Evolutionary conservation across 2,888 invertebrate species (phyloP).

Genomic region (Schizotus pectinicornis): DNA sequence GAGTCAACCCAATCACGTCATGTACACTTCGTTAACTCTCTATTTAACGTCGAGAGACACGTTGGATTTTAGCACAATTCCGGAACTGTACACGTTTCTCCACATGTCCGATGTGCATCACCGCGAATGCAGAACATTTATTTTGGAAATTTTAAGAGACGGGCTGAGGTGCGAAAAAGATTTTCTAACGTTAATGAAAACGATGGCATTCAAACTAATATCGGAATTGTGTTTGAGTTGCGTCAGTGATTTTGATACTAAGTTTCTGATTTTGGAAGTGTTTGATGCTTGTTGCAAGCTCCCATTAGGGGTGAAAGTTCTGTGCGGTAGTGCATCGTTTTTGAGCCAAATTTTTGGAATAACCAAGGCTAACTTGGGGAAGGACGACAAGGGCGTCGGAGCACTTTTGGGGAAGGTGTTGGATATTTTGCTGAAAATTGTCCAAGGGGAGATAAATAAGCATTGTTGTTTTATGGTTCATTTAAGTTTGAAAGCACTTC

Average conservation of each 20-base stretch:
- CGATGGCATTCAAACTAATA: slow-evolving; percentile 78
- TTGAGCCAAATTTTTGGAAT: slow-evolving; percentile 19
- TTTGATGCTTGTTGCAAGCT: slow-evolving; percentile 69
- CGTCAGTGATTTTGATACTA: slow-evolving; percentile 67
- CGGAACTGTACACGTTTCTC: slow-evolving; percentile 85
- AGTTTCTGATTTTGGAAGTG: slow-evolving; percentile 71
- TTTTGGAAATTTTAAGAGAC: slow-evolving; percentile 76
- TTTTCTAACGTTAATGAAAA: slow-evolving; percentile 73
- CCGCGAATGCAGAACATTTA: slow-evolving; percentile 74
- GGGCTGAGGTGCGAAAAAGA: slow-evolving; percentile 80
- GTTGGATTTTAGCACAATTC: slow-evolving; percentile 79
- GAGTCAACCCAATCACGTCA: slow-evolving; percentile 74
- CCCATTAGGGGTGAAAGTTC: slow-evolving; percentile 68
- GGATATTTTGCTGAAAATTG: slow-evolving; percentile 11
- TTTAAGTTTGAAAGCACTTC: slow-evolving; percentile 9
- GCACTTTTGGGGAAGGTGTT: slow-evolving; percentile 4
- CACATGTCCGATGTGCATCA: slow-evolving; percentile 78
- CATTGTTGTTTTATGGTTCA: slow-evolving; percentile 11
- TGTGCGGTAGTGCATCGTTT: slow-evolving; percentile 73
- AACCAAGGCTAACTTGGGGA: not conserved
- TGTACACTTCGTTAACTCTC: slow-evolving; percentile 73
- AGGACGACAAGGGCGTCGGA: not conserved
- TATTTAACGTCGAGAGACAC: slow-evolving; percentile 66
- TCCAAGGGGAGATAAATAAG: slow-evolving; percentile 1
- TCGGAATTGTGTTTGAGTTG: slow-evolving; percentile 72